These are phyloP conservation scores for Rhorus exstirpatorius DNA, from an alignment of 2,888 invertebrate genomes.

Conservation along the genomic window DNA sequence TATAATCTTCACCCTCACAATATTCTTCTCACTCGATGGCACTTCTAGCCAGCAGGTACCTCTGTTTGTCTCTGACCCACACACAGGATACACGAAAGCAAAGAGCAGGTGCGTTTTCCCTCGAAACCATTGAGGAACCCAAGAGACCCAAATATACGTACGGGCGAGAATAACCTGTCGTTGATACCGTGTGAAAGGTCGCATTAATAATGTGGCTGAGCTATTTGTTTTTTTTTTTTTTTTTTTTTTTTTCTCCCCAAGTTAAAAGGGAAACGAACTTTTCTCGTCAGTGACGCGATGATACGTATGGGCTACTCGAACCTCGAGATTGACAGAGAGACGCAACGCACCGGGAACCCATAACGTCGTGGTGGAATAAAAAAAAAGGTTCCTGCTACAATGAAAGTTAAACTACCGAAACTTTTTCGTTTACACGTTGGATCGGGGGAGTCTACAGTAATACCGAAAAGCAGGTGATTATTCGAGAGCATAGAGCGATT, in stretches of 20 bases:
- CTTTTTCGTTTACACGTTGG: not conserved
- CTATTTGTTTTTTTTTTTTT: no score
- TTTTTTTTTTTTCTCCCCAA: no score
- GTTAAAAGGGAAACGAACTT: constrained; percentile 39
- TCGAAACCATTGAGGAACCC: constrained; percentile 16
- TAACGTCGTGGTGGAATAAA: not conserved
- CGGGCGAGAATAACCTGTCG: constrained; percentile 18
- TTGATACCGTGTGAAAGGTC: constrained; percentile 29
- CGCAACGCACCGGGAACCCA: not conserved
- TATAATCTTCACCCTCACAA: not conserved
- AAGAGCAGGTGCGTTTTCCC: constrained; percentile 35
- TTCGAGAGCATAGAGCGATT: no score
- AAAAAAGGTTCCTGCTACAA: not conserved
- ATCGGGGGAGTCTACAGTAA: no score
- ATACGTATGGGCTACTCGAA: not conserved
- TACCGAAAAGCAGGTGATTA: no score
- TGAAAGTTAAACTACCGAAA: not conserved
- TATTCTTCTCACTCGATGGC: not conserved
- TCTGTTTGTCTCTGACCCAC: constrained; percentile 32
- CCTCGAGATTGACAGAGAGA: constrained; percentile 4
- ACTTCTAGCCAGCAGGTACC: constrained; percentile 13
- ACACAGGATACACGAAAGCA: not conserved
- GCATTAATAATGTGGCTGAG: constrained; percentile 29
- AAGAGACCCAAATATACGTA: constrained; percentile 4
- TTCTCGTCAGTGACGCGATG: constrained; percentile 25